Percentiles rank a stretch among this genome's conserved stretches.
phyloP scores from a whole-genome alignment of 2,888 invertebrate genomes.

The Cerceris rybyensis region DNA sequence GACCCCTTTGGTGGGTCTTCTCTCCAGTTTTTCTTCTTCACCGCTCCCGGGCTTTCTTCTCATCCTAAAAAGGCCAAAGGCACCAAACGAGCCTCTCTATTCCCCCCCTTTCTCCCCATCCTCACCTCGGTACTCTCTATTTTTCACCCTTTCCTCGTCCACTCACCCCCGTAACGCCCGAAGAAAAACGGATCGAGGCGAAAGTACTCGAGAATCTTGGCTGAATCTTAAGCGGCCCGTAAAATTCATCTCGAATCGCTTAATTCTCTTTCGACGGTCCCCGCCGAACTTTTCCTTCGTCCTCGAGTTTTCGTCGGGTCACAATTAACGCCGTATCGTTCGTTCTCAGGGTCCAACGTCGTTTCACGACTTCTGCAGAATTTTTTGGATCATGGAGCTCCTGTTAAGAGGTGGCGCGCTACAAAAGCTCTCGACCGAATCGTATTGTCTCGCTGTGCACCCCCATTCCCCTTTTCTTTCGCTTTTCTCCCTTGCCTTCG shows the following conservation, averaged over 20 bases:
- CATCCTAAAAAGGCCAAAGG: conserved; percentile 58
- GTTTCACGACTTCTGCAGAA: conserved; percentile 30
- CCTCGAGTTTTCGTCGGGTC: conserved; percentile 43
- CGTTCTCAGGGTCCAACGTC: conserved; percentile 28
- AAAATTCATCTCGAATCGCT: conserved; percentile 66
- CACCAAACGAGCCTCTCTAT: conserved; percentile 51
- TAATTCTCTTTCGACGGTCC: conserved; percentile 60
- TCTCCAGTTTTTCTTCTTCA: conserved; percentile 53
- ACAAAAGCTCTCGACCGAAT: conserved; percentile 46
- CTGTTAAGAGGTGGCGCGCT: conserved; percentile 48
- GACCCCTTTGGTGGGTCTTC: conserved; percentile 50
- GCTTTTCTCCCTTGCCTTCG: conserved; percentile 13
- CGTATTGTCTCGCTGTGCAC: conserved; percentile 46
- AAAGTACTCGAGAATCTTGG: conserved; percentile 60
- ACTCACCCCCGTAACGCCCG: conserved; percentile 38
- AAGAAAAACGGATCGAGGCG: conserved; percentile 56
- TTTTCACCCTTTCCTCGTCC: conserved; percentile 18
- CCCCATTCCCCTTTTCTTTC: conserved; percentile 22
- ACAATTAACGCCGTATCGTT: conserved; percentile 61
- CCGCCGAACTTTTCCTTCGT: conserved; percentile 46
- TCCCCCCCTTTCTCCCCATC: conserved; percentile 36
- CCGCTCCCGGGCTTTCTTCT: conserved; percentile 54
- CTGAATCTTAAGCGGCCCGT: conserved; percentile 65
- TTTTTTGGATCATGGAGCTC: conserved; percentile 37
- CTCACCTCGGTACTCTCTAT: conserved; percentile 10